phyloP scores from a whole-genome alignment of 2,888 invertebrate species.

The Elysia crispata region DNA sequence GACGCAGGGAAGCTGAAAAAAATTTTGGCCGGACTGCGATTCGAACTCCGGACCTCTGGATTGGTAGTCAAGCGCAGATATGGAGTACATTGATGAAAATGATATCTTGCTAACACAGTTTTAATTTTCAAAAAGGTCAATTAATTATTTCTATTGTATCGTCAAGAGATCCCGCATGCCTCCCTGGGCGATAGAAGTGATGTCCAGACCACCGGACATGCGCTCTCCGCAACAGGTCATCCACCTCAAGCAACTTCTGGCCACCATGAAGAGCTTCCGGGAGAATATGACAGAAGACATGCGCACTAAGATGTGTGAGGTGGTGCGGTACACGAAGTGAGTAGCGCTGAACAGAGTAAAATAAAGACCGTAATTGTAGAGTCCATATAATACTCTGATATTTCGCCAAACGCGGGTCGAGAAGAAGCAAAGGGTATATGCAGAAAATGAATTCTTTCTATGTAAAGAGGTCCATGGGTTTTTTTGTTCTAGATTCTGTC shows the following conservation, averaged over 20 bases:
- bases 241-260: constrained; percentile 54
- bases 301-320: constrained; percentile 55
- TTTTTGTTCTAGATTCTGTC: too few species aligned
- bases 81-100: not conserved
- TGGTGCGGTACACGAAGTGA: constrained; percentile 56
- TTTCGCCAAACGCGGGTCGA: too few species aligned
- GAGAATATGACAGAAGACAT: constrained; percentile 57
- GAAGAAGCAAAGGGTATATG: too few species aligned
- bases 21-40: too few species aligned
- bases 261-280: constrained; percentile 56
- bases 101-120: not conserved
- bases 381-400: too few species aligned
- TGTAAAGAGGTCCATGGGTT: too few species aligned
- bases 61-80: too few species aligned
- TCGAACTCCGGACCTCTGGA: too few species aligned
- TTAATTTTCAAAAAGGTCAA: not conserved
- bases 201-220: constrained; percentile 50
- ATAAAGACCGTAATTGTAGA: too few species aligned
- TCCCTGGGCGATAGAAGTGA: constrained; percentile 53
- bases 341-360: too few species aligned
- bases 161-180: constrained; percentile 53
- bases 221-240: constrained; percentile 53
- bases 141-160: not conserved
- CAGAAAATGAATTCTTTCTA: too few species aligned
- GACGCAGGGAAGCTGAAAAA: too few species aligned